These are phyloP conservation scores for Aphaenogaster rudis DNA, from an alignment of 1,140 invertebrate species.

Conservation along the genomic window DNA sequence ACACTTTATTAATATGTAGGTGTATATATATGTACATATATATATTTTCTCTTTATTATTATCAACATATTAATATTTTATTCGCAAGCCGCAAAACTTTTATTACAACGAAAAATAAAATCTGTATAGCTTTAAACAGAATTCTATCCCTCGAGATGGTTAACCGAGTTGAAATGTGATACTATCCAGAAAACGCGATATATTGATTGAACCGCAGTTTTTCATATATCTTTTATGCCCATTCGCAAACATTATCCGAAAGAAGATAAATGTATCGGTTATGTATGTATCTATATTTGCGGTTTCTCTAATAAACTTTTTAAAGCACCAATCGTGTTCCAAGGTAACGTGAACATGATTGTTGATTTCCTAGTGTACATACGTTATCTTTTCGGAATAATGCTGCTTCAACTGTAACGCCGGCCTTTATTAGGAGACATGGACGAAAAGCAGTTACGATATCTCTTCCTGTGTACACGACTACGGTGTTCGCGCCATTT, in stretches of 20 bases:
- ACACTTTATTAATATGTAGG: background rate
- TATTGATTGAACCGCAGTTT: conserved; percentile 25
- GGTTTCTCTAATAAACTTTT: background rate
- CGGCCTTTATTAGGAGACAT: conserved; percentile 32
- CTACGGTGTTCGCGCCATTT: conserved; percentile 26
- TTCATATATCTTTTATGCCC: conserved; percentile 8
- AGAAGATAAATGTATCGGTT: background rate
- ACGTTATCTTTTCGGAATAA: conserved; percentile 12
- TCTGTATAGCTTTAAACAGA: conserved; percentile 8
- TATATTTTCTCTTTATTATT: background rate
- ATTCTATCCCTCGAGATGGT: background rate
- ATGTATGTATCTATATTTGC: background rate
- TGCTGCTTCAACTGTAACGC: conserved; percentile 1
- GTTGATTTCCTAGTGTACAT: background rate
- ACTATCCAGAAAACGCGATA: conserved; percentile 27
- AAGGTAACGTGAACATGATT: too few species aligned
- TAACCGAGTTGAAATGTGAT: conserved; percentile 42
- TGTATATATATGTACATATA: background rate
- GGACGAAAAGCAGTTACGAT: conserved; percentile 52
- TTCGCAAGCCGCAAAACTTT: background rate
- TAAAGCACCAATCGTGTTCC: background rate
- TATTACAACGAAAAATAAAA: conserved; percentile 26
- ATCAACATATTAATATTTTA: conserved; percentile 13
- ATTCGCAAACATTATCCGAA: conserved; percentile 7
- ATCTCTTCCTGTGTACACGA: conserved; percentile 39